Evolutionary conservation across 2,888 invertebrate genomes (phyloP).

Genomic region (Aleiodes alternator): DNA sequence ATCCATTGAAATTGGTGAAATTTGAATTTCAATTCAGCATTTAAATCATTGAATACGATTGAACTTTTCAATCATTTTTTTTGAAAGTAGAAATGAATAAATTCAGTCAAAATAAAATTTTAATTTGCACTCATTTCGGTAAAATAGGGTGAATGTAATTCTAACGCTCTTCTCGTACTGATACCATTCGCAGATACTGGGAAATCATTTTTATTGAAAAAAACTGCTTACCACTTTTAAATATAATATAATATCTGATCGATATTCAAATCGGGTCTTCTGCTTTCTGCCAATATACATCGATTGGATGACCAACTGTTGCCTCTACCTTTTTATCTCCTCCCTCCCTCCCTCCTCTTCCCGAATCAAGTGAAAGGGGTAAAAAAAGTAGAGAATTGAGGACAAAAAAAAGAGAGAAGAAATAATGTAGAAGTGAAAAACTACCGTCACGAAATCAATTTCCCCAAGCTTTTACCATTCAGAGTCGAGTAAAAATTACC

Average conservation of each 20-base stretch:
- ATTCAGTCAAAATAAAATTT: too few relatives aligned
- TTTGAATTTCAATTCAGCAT: too few relatives aligned
- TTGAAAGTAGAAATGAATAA: too few relatives aligned
- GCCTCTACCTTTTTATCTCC: constrained; percentile 4
- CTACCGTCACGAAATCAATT: constrained; percentile 36
- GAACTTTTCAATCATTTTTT: too few relatives aligned
- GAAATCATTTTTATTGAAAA: too few relatives aligned
- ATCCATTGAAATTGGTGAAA: too few relatives aligned
- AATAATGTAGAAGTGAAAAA: constrained; percentile 12
- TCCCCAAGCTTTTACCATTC: constrained; percentile 1
- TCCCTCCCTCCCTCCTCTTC: too few relatives aligned
- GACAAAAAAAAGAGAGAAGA: not conserved
- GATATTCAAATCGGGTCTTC: constrained; percentile 34
- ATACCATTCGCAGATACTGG: too few relatives aligned
- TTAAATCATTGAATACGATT: too few relatives aligned
- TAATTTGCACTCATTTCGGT: too few relatives aligned
- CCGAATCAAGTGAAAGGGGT: not conserved
- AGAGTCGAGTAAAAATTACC: constrained; percentile 16
- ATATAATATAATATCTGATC: constrained; percentile 31
- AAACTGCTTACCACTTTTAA: not conserved
- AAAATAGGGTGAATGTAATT: too few relatives aligned
- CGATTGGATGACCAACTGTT: constrained; percentile 37
- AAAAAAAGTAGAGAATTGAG: not conserved
- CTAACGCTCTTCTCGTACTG: too few relatives aligned
- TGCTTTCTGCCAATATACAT: constrained; percentile 29